Percentiles rank a stretch among this genome's conserved stretches.
Evolutionary conservation across 2,797 vertebrate species (phyloP).

Genomic region (Thunnus albacares): DNA sequence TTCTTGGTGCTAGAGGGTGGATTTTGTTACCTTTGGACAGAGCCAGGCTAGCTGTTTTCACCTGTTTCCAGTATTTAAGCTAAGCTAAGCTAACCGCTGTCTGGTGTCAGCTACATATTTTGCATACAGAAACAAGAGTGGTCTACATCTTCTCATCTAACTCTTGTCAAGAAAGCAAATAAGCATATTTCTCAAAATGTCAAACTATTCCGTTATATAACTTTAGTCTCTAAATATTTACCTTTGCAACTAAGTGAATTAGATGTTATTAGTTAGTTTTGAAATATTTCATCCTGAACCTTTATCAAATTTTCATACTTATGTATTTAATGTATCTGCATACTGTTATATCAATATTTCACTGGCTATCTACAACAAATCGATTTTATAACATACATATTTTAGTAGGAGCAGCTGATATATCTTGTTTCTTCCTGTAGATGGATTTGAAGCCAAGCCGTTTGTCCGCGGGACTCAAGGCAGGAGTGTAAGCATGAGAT

Average conservation of each 20-base stretch:
- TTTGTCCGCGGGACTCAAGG: constrained; percentile 83
- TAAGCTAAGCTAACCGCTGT: background rate
- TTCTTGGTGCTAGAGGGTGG: background rate
- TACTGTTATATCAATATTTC: background rate
- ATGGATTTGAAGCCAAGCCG: constrained; percentile 82
- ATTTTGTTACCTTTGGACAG: background rate
- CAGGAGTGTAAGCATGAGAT: constrained; percentile 90
- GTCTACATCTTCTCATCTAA: no score
- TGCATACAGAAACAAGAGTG: no score
- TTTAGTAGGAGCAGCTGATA: background rate
- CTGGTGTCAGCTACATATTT: no score
- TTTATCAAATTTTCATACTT: background rate
- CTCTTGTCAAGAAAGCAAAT: no score
- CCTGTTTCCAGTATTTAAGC: background rate
- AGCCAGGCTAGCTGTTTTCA: no score
- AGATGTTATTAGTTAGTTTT: background rate
- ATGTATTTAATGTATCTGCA: background rate
- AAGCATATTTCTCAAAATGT: no score
- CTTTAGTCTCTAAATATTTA: background rate
- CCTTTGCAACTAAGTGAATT: background rate
- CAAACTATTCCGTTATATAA: no score
- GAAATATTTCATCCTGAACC: no score
- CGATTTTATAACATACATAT: background rate
- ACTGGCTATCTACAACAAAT: background rate
- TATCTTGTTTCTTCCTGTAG: constrained; percentile 68